A percentile compares a stretch with the other conserved stretches of the same genome.
Evolutionary conservation across 2,888 invertebrate species (phyloP).

Genomic region (Chorisops tibialis): DNA sequence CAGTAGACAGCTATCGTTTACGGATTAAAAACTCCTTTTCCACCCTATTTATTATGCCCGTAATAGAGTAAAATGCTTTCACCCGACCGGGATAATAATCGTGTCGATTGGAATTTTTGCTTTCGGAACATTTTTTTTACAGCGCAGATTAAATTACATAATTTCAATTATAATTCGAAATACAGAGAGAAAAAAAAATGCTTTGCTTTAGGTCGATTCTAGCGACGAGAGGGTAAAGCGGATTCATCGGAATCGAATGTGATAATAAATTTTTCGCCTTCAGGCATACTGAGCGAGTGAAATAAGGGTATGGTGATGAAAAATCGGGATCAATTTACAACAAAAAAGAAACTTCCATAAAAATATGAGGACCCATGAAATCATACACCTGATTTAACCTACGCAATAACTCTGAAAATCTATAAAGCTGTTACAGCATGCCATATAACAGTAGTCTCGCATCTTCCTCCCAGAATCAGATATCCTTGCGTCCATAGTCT

Average conservation of each 20-base stretch:
- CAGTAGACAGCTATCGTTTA: slow-evolving; percentile 33
- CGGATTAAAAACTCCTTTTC: slow-evolving; percentile 32
- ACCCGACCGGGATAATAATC: slow-evolving; percentile 17
- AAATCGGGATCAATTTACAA: too few relatives aligned
- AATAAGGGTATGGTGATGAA: too few relatives aligned
- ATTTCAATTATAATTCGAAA: not conserved
- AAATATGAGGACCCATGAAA: too few relatives aligned
- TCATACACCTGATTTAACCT: too few relatives aligned
- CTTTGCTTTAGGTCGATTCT: too few relatives aligned
- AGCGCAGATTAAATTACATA: slow-evolving; percentile 16
- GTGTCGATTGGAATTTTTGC: not conserved
- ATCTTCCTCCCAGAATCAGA: not conserved
- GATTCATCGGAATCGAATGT: too few relatives aligned
- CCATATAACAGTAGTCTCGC: not conserved
- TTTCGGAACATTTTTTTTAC: not conserved
- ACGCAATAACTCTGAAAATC: too few relatives aligned
- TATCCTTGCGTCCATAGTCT: not conserved
- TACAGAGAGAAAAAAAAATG: too few relatives aligned
- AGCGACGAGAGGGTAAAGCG: too few relatives aligned
- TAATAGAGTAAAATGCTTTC: slow-evolving; percentile 6
- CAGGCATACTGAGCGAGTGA: too few relatives aligned
- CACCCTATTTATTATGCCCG: slow-evolving; percentile 25
- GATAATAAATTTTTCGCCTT: too few relatives aligned
- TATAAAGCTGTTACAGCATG: not conserved
- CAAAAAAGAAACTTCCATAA: too few relatives aligned